Evolutionary conservation across 2,888 invertebrate genomes (phyloP).

Genomic region (Caenorhabditis afra): DNA sequence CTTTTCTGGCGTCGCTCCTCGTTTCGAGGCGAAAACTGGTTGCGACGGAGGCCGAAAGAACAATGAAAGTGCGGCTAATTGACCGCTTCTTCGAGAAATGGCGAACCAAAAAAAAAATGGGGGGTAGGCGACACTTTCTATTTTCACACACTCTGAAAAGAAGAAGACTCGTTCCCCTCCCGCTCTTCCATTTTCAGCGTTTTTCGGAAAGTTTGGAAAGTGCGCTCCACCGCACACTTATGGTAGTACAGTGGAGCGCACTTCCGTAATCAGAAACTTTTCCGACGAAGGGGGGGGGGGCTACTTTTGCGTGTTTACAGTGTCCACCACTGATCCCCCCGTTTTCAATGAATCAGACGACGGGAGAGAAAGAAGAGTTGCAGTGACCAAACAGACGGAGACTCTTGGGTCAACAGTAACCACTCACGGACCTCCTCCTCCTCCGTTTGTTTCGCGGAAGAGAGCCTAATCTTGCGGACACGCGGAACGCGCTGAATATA

Average conservation of each 20-base stretch:
- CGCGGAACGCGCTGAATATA: conserved; percentile 33
- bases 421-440: conserved; percentile 15
- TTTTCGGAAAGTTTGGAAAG: no score
- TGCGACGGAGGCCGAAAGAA: conserved; percentile 13
- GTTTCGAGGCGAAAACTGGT: conserved; percentile 28
- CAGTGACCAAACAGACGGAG: conserved; percentile 11
- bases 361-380: conserved; percentile 10
- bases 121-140: conserved; percentile 10
- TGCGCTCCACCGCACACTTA: no score
- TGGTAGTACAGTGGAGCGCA: neutral
- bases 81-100: conserved; percentile 27
- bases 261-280: conserved; percentile 23
- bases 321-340: conserved; percentile 33
- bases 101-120: neutral
- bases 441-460: conserved; percentile 49
- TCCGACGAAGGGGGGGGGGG: conserved; percentile 4
- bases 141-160: neutral
- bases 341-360: conserved; percentile 21
- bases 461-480: conserved; percentile 51
- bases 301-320: conserved; percentile 2
- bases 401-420: neutral
- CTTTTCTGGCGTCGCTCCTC: conserved; percentile 5
- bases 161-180: neutral
- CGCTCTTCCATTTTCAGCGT: neutral
- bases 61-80: conserved; percentile 40